Conservation (phyloP, 2,113 vertebrate species). For the Polyodon spathula region DNA sequence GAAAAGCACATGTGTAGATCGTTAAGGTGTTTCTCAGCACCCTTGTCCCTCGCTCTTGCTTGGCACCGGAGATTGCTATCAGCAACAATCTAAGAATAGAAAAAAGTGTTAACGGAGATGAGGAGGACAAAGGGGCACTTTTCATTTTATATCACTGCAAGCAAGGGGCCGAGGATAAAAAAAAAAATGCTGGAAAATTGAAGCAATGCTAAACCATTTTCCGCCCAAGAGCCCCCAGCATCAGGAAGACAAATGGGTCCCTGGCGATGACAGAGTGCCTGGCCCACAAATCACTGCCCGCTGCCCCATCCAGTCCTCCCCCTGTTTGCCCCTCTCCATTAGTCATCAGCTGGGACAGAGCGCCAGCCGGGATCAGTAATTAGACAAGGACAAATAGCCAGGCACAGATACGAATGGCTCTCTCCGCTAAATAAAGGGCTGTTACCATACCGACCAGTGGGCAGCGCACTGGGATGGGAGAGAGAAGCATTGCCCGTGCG, state of each 20-base stretch:
- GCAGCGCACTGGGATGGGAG: slow-evolving; percentile 36
- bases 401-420: slow-evolving; percentile 51
- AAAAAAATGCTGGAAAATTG: slow-evolving; percentile 62
- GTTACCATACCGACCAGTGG: slow-evolving; percentile 63
- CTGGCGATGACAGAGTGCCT: slow-evolving; percentile 71
- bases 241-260: slow-evolving; percentile 75
- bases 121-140: slow-evolving; percentile 31
- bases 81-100: too few relatives aligned
- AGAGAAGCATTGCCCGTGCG: slow-evolving; percentile 30
- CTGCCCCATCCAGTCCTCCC: slow-evolving; percentile 58
- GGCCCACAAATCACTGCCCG: slow-evolving; percentile 77
- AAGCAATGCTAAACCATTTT: slow-evolving; percentile 68
- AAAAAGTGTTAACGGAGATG: too few relatives aligned
- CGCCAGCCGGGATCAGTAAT: slow-evolving; percentile 80
- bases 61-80: too few relatives aligned
- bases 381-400: slow-evolving; percentile 88
- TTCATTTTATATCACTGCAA: slow-evolving; percentile 53
- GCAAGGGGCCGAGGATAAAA: slow-evolving; percentile 53
- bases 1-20: too few relatives aligned
- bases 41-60: too few relatives aligned
- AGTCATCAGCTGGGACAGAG: slow-evolving; percentile 78
- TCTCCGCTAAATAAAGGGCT: slow-evolving; percentile 63
- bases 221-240: slow-evolving; percentile 49
- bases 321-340: slow-evolving; percentile 64
- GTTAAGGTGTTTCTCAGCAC: too few relatives aligned